These are phyloP conservation scores for Anthoscopus minutus DNA, from an alignment of 2,113 vertebrate species.

Conservation along the genomic window DNA sequence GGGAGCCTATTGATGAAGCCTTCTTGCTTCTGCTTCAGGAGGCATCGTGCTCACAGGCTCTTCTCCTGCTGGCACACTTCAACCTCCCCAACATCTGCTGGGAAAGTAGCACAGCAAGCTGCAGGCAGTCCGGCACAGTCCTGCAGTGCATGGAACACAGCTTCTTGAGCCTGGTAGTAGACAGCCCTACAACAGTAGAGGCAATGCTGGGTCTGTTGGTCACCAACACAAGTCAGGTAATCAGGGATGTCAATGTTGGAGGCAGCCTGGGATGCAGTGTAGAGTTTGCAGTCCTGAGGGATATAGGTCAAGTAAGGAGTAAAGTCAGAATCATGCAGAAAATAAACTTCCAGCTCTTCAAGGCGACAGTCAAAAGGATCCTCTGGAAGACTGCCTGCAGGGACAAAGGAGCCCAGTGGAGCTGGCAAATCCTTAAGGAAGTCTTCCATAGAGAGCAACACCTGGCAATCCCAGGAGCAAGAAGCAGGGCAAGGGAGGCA, in stretches of 20 bases:
- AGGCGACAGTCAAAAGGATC: not conserved
- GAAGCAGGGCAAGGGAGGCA: not conserved
- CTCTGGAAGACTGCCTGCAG: not conserved
- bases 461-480: not conserved
- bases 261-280: not conserved
- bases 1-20: not conserved
- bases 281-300: not conserved
- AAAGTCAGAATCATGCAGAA: not conserved
- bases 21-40: not conserved
- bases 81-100: not conserved
- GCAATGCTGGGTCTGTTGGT: fast-evolving
- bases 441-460: not conserved
- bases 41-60: fast-evolving
- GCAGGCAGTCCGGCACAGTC: not conserved
- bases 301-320: not conserved
- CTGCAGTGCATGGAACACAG: not conserved
- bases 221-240: not conserved
- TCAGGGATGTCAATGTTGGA: not conserved
- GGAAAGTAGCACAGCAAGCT: not conserved
- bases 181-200: not conserved
- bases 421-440: not conserved
- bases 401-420: not conserved
- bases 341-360: not conserved
- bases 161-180: not conserved
- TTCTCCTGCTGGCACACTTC: not conserved